These are phyloP conservation scores for Poicephalus gulielmi DNA, from an alignment of 2,113 vertebrate species.

Conservation along the genomic window DNA sequence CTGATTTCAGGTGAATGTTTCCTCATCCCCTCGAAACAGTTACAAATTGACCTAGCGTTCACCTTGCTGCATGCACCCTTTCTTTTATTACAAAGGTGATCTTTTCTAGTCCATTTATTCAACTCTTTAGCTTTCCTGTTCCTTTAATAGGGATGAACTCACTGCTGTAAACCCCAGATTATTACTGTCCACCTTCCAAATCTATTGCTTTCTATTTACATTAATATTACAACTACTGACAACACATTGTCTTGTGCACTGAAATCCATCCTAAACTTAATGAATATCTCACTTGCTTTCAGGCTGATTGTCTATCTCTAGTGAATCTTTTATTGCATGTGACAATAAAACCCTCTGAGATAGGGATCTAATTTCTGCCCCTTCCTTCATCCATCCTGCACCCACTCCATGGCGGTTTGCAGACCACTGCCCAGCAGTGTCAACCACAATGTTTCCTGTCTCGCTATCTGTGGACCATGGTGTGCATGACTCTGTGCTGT, in stretches of 20 bases:
- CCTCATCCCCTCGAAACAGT: not conserved
- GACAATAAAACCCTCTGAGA: not conserved
- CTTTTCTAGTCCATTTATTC: constrained; percentile 16
- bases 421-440: not conserved
- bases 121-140: not conserved
- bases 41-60: not conserved
- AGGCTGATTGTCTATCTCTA: not conserved
- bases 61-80: not conserved
- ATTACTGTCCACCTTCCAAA: not conserved
- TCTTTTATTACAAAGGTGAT: not conserved
- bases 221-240: not conserved
- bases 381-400: not conserved
- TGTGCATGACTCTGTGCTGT: accelerated
- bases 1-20: not conserved
- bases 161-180: not conserved
- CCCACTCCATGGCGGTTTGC: accelerated
- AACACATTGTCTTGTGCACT: not conserved
- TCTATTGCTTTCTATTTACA: not conserved
- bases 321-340: not conserved
- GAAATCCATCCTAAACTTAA: not conserved
- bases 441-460: not conserved
- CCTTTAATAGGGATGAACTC: not conserved
- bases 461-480: accelerated
- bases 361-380: not conserved
- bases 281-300: not conserved